Percentiles rank a stretch among this genome's conserved stretches.
phyloP scores from a whole-genome alignment of 2,797 vertebrate genomes.

The Microhierax caerulescens region DNA sequence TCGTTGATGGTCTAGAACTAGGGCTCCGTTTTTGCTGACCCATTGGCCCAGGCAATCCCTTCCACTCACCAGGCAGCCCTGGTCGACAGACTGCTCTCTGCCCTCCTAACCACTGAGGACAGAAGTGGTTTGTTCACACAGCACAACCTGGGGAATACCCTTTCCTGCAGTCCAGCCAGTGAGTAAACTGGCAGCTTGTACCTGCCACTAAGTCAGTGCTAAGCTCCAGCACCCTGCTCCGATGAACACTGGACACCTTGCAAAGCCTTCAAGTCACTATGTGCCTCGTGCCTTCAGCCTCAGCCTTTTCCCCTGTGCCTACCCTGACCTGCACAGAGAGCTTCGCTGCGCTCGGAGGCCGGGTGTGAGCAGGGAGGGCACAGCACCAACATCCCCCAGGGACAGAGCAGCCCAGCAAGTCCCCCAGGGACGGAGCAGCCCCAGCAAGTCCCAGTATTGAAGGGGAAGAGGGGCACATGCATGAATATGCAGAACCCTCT shows the following conservation, averaged over 20 bases:
- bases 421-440: too few relatives aligned
- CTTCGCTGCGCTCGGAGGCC: background rate
- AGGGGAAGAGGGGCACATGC: background rate
- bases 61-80: background rate
- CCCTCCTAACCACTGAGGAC: background rate
- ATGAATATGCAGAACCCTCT: slow-evolving; percentile 46
- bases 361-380: background rate
- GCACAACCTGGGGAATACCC: background rate
- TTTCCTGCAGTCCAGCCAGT: background rate
- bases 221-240: background rate
- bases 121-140: background rate
- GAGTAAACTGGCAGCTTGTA: background rate
- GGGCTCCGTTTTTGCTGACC: background rate
- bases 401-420: background rate
- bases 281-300: background rate
- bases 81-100: background rate
- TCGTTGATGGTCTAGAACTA: background rate
- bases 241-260: background rate
- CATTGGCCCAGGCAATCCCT: background rate
- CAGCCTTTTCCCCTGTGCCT: background rate
- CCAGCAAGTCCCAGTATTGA: background rate
- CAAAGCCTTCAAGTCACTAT: background rate
- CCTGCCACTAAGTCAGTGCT: background rate
- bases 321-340: background rate
- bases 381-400: background rate